Percentiles rank a stretch among this genome's conserved stretches.
Conservation (phyloP, 2,797 vertebrate genomes). For the Anabacerthia variegaticeps region DNA sequence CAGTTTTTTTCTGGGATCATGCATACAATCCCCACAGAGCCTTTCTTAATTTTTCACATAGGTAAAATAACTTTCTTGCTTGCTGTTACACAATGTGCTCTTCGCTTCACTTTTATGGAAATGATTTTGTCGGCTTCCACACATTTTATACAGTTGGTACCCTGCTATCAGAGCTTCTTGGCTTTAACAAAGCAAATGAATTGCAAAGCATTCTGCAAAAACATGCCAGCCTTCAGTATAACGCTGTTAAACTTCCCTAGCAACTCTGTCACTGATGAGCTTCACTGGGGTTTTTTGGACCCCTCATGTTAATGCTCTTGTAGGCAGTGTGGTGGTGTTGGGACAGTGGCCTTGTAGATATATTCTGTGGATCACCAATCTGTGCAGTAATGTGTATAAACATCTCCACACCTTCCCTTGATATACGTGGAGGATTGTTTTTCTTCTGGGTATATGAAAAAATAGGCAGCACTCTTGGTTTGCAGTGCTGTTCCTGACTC, state of each 20-base stretch:
- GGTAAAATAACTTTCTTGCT: neutral
- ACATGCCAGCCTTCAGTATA: neutral
- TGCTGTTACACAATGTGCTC: neutral
- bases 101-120: neutral
- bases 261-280: neutral
- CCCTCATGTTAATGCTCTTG: neutral
- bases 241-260: neutral
- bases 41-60: neutral
- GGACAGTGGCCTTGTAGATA: neutral
- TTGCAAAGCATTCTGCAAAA: neutral
- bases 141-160: neutral
- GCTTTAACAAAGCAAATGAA: neutral
- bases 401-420: neutral
- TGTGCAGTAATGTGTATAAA: neutral
- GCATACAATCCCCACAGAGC: neutral
- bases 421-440: neutral
- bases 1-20: neutral
- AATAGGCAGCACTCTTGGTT: neutral
- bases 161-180: neutral
- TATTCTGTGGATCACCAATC: neutral
- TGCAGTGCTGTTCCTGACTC: neutral
- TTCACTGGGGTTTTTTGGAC: neutral
- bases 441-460: neutral
- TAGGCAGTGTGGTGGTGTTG: neutral
- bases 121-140: neutral